These are phyloP conservation scores for Hyalella azteca DNA, from an alignment of 2,888 invertebrate species.

Conservation along the genomic window DNA sequence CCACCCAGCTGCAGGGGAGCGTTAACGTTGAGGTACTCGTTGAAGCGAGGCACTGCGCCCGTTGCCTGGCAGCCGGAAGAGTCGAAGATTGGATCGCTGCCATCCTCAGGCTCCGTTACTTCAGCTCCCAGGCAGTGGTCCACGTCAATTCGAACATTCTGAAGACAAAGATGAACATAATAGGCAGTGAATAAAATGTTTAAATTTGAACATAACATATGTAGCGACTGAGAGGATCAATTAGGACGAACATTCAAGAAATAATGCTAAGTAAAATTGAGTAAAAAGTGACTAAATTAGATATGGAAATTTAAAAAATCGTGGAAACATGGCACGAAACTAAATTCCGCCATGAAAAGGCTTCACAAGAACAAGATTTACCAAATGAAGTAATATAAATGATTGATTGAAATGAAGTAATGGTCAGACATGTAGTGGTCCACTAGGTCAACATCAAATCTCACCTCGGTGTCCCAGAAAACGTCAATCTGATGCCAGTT, in stretches of 20 bases:
- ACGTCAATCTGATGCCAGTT: constrained; percentile 97
- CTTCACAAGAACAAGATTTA: too few relatives aligned
- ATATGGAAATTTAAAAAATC: neutral
- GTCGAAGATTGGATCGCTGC: constrained; percentile 86
- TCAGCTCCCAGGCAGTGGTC: constrained; percentile 91
- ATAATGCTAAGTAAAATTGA: neutral
- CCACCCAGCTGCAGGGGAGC: constrained; percentile 95
- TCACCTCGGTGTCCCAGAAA: constrained; percentile 87
- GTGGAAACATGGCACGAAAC: neutral
- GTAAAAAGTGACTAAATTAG: neutral
- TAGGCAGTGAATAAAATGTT: neutral
- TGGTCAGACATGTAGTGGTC: neutral
- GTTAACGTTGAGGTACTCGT: constrained; percentile 94
- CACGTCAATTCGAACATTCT: constrained; percentile 87
- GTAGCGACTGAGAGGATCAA: neutral
- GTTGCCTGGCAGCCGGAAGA: constrained; percentile 87
- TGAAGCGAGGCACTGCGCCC: constrained; percentile 90
- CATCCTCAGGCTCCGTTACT: constrained; percentile 87
- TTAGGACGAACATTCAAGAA: neutral
- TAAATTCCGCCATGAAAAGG: neutral
- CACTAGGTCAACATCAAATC: neutral
- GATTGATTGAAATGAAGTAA: neutral
- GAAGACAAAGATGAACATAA: constrained; percentile 56
- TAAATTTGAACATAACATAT: neutral
- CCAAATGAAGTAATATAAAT: too few relatives aligned